Evolutionary conservation across 2,888 invertebrate species (phyloP).

Genomic region (Diarsia dahlii): DNA sequence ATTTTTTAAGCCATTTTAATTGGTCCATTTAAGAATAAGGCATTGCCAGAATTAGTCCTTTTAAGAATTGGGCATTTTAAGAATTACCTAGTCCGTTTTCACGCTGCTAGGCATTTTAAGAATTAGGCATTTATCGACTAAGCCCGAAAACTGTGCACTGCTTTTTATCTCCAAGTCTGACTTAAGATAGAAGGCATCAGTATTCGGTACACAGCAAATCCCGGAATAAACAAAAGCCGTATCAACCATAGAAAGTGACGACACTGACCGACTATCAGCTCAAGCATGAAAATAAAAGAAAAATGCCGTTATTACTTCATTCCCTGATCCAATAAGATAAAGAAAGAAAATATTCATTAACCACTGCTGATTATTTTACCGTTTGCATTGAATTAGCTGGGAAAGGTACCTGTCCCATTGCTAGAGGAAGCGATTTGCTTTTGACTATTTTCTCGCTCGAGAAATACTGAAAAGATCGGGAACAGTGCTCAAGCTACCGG

Average conservation of each 20-base stretch:
- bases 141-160: too few species aligned
- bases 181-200: too few species aligned
- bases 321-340: slow-evolving; percentile 38
- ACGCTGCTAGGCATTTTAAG: too few species aligned
- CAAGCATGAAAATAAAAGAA: slow-evolving; percentile 51
- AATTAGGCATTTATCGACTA: too few species aligned
- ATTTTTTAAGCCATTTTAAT: too few species aligned
- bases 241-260: slow-evolving; percentile 35
- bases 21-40: too few species aligned
- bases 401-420: slow-evolving; percentile 8
- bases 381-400: slow-evolving; percentile 77
- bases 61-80: too few species aligned
- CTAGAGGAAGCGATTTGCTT: not conserved
- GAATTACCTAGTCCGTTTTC: too few species aligned
- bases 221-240: not conserved
- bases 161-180: too few species aligned
- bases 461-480: not conserved
- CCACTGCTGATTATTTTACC: slow-evolving; percentile 74
- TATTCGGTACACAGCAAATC: not conserved
- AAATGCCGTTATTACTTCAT: slow-evolving; percentile 43
- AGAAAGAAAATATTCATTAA: slow-evolving; percentile 63
- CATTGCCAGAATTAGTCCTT: too few species aligned
- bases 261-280: slow-evolving; percentile 2
- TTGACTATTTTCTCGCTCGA: not conserved
- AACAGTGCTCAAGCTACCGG: too few species aligned